Base-by-base conservation (phyloP, 2,797 vertebrate genomes). In the Hydrophis major region DNA sequence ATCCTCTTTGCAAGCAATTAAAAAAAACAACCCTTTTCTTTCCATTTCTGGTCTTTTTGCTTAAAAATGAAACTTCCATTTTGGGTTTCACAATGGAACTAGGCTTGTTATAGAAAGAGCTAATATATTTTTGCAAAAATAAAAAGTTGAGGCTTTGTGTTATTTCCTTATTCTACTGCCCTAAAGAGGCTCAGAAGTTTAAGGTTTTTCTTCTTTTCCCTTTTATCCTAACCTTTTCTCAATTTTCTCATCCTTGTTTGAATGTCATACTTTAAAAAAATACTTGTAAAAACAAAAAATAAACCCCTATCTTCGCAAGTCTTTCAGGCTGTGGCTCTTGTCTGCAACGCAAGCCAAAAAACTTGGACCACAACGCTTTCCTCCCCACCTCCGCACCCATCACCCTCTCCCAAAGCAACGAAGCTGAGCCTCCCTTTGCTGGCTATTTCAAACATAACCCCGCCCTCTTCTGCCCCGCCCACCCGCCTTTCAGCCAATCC, bases 291-390 rank as follows among this genome's bases (percentile, higher is more conserved):
- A 12, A 1, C 6, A 32, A 13, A 32, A 6, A 2, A 61, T 6
- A 1, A 0, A 0, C 47, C 2, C 22, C 5, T 18, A 7, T 18
- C n/a, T 69, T 69, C 1, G 0, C 1, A 32, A 69, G 28, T 32
- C 63, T 32, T 32, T 16, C 5, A 32, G 63, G 63, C 28, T 32
- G 0, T 16, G 5, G 5, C 63, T 6, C 63, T 10, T 6, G 13
- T 14, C 63, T 32, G 28, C 63, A n/a, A 10, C 2, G 2, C 12
- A 32, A 4, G 27, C 4, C 6, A 1, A 4, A 5, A 28, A 28
- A 4, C 14, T 18, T 16, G n/a, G 0, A 8, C 32, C 18, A 2
- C 7, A 22, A 20, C 10, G 1, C 6, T n/a, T 61, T 11, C n/a
- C 14, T 3, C 37, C 37, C 2, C 2, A 42, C 37, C 37, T 20